Evolutionary conservation across 2,113 vertebrate species (phyloP).

Genomic region (Gasterosteus nipponicus): DNA sequence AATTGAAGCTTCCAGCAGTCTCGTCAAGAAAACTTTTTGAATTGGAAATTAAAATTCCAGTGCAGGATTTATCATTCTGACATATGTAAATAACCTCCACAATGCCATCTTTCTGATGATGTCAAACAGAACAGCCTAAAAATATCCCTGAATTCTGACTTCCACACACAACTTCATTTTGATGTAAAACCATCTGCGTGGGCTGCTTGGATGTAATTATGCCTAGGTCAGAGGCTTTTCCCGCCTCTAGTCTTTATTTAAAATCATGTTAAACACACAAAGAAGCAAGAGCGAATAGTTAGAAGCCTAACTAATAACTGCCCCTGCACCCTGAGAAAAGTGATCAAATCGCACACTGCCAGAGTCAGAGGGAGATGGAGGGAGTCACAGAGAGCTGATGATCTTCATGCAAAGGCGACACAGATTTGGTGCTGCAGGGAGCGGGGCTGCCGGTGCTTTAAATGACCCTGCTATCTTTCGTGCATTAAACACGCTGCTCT

Average conservation of each 20-base stretch:
- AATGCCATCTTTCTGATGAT: background rate
- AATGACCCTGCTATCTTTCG: slow-evolving; percentile 70
- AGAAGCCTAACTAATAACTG: background rate
- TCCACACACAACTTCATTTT: slow-evolving; percentile 10
- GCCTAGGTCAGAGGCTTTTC: slow-evolving; percentile 6
- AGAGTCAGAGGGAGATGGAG: background rate
- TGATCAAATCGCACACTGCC: background rate
- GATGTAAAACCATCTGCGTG: background rate
- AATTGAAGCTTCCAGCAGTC: background rate
- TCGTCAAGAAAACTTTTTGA: background rate
- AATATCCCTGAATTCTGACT: background rate
- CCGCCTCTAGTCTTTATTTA: background rate
- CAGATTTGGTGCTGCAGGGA: slow-evolving; percentile 49
- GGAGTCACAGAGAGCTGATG: slow-evolving; percentile 12
- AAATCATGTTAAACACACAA: background rate
- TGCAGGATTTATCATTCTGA: background rate
- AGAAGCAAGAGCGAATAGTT: background rate
- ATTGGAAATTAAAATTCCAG: background rate
- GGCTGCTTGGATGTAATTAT: background rate
- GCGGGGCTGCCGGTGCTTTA: slow-evolving; percentile 58
- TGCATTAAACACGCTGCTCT: slow-evolving; percentile 73
- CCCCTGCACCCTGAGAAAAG: background rate
- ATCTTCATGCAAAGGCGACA: background rate
- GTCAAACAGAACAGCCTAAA: background rate
- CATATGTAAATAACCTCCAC: background rate